A percentile compares a stretch with the other conserved stretches of the same genome.
phyloP scores from a whole-genome alignment of 2,113 vertebrate species.

The Clarias gariepinus region DNA sequence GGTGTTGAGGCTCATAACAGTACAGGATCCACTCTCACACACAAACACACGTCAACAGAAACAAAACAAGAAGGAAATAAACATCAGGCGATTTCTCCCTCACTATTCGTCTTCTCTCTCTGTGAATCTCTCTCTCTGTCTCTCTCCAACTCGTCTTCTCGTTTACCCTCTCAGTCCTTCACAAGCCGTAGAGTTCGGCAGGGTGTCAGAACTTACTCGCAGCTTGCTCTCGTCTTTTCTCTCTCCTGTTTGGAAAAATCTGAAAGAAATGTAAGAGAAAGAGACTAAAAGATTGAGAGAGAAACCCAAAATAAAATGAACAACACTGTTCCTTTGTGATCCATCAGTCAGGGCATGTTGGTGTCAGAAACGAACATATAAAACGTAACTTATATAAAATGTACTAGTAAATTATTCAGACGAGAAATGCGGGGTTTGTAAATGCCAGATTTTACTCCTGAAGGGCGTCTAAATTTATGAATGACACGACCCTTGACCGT shows the following conservation, averaged over 20 bases:
- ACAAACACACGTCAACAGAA: neutral
- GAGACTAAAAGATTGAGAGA: neutral
- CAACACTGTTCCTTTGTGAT: neutral
- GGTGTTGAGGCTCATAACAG: neutral
- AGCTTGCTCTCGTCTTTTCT: neutral
- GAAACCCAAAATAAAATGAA: neutral
- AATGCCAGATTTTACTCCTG: neutral
- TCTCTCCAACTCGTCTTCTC: neutral
- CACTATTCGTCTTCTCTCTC: neutral
- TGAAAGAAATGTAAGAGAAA: neutral
- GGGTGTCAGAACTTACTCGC: conserved; percentile 5
- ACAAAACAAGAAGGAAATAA: neutral
- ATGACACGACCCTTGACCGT: no score
- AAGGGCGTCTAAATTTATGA: no score
- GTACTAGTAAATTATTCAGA: neutral
- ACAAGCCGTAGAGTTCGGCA: neutral
- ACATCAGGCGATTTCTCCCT: neutral
- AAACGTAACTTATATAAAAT: no score
- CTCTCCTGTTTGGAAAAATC: neutral
- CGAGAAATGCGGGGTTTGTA: neutral
- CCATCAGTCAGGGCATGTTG: neutral
- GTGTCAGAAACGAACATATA: neutral
- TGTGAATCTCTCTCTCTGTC: neutral
- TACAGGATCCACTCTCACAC: neutral
- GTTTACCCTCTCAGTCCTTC: neutral